A percentile compares a stretch with the other conserved stretches of the same genome.
These are phyloP conservation scores for Phaethornis superciliosus DNA, from an alignment of 2,113 vertebrate genomes.

Conservation along the genomic window DNA sequence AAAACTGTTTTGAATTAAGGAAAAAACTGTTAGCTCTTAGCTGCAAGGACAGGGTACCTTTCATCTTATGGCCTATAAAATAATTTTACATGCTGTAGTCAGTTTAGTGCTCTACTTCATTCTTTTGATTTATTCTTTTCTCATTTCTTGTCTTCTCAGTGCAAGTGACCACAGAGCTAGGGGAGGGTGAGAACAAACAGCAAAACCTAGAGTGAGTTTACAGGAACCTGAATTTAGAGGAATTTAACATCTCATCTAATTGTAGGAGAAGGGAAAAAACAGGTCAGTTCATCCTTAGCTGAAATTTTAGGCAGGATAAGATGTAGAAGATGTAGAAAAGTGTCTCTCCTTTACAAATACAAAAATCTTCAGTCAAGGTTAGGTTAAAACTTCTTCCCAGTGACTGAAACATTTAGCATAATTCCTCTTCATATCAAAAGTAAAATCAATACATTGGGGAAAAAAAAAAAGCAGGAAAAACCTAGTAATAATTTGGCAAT, in stretches of 20 bases:
- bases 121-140: background rate
- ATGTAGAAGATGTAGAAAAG: background rate
- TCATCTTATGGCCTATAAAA: background rate
- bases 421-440: background rate
- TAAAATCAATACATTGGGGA: background rate
- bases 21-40: background rate
- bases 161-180: background rate
- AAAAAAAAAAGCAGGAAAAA: background rate
- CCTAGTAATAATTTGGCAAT: background rate
- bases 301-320: background rate
- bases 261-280: background rate
- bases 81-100: background rate
- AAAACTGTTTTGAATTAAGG: background rate
- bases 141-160: background rate
- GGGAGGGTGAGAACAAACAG: background rate
- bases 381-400: background rate
- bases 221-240: background rate
- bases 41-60: background rate
- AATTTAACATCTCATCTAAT: background rate
- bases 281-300: background rate
- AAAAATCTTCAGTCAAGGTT: background rate
- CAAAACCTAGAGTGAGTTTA: background rate
- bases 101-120: background rate
- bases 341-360: background rate
- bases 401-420: background rate